Percentiles rank a stretch among this genome's conserved stretches.
phyloP scores from a whole-genome alignment of 2,113 vertebrate genomes.

The Misgurnus anguillicaudatus region DNA sequence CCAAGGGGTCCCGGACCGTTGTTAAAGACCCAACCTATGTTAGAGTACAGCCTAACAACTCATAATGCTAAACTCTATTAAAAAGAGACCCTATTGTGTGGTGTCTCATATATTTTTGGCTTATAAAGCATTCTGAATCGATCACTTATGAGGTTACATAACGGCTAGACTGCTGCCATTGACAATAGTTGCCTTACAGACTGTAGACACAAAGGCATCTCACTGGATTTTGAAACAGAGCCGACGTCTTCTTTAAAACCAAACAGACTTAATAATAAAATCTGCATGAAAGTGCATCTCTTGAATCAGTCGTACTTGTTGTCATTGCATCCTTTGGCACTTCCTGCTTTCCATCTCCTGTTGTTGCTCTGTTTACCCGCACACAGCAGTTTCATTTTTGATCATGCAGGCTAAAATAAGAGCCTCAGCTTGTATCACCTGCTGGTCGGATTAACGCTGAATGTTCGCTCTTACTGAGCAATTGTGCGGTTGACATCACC shows the following conservation, averaged over 20 bases:
- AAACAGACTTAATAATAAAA: conserved; percentile 22
- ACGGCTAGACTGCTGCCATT: background rate
- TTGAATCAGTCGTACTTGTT: conserved; percentile 16
- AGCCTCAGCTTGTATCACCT: conserved; percentile 26
- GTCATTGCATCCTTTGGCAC: conserved; percentile 5
- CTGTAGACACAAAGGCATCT: no score
- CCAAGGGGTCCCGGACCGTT: no score
- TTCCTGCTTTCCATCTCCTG: conserved; percentile 21
- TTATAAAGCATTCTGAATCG: no score
- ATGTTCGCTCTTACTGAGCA: conserved; percentile 10
- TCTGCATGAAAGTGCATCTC: background rate
- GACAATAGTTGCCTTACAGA: background rate
- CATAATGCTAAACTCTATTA: no score
- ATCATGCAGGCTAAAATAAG: conserved; percentile 40
- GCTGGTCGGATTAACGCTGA: conserved; percentile 24
- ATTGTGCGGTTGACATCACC: conserved; percentile 30
- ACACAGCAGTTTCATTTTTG: conserved; percentile 24
- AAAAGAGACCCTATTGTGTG: no score
- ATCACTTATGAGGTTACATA: background rate
- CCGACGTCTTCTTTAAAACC: background rate
- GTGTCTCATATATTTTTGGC: no score
- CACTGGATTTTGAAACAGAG: conserved; percentile 1
- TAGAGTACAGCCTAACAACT: no score
- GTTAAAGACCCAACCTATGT: no score
- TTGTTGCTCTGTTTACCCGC: conserved; percentile 29